Evolutionary conservation across 2,797 vertebrate species (phyloP).

Genomic region (Petrocephalus sullivani): DNA sequence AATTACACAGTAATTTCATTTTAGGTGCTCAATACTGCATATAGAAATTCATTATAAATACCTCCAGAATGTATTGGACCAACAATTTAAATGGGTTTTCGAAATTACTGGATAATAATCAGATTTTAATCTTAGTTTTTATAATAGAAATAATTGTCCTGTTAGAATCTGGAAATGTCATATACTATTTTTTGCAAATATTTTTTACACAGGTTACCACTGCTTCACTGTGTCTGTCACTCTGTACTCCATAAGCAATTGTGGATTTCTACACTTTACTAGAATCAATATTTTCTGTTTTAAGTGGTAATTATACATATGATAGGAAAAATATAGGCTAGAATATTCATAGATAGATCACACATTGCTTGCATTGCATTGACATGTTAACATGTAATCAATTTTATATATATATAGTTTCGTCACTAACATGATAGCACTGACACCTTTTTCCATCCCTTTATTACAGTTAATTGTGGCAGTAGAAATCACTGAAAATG

Average conservation of each 20-base stretch:
- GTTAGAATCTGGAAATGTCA: background rate
- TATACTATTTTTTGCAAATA: background rate
- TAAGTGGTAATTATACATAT: background rate
- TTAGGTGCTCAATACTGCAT: background rate
- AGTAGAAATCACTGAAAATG: background rate
- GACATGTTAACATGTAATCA: background rate
- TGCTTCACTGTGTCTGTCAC: background rate
- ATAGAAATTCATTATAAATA: background rate
- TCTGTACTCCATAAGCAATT: background rate
- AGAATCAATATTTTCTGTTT: background rate
- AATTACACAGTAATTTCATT: background rate
- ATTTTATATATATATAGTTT: background rate
- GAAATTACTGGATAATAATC: background rate
- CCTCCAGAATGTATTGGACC: background rate
- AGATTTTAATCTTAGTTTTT: background rate
- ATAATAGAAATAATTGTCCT: background rate
- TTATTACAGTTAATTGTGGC: background rate
- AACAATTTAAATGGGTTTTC: background rate
- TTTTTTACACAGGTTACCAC: background rate
- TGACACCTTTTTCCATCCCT: background rate
- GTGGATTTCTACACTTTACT: background rate
- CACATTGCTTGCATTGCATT: background rate
- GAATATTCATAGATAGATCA: background rate
- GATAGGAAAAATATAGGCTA: background rate
- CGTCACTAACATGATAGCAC: background rate